phyloP scores from a whole-genome alignment of 2,888 invertebrate genomes.

The Mycalesis mineus region DNA sequence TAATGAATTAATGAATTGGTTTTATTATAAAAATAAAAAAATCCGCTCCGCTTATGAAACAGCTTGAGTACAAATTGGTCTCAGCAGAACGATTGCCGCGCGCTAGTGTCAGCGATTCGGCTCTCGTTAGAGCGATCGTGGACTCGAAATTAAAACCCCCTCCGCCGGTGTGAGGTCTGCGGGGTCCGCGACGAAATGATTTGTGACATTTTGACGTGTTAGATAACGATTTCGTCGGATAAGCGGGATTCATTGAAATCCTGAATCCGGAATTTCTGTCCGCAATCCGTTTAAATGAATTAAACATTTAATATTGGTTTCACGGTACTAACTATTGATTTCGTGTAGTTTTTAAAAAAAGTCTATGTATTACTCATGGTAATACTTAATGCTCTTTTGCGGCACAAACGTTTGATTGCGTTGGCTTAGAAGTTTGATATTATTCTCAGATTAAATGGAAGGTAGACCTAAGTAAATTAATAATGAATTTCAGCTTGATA shows the following conservation, averaged over 20 bases:
- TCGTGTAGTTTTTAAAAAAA: too few relatives aligned
- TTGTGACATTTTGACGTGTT: constrained; percentile 25
- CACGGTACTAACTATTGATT: neutral
- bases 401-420: too few relatives aligned
- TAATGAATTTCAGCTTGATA: too few relatives aligned
- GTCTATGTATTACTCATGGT: too few relatives aligned
- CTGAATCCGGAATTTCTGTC: constrained; percentile 7
- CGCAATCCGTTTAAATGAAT: neutral
- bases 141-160: constrained; percentile 66
- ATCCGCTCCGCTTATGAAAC: constrained; percentile 39
- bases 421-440: too few relatives aligned
- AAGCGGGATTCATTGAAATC: constrained; percentile 10
- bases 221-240: constrained; percentile 15
- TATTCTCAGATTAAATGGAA: too few relatives aligned
- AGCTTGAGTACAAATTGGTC: constrained; percentile 22
- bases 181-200: constrained; percentile 24
- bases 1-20: too few relatives aligned
- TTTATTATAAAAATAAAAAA: too few relatives aligned
- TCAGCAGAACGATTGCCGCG: constrained; percentile 60
- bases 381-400: too few relatives aligned
- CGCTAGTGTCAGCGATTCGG: constrained; percentile 73
- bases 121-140: constrained; percentile 70
- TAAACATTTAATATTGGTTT: neutral
- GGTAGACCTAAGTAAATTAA: too few relatives aligned
- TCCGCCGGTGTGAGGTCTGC: constrained; percentile 35